phyloP scores from a whole-genome alignment of 1,140 invertebrate species.

The Lordiphosa stackelbergi region DNA sequence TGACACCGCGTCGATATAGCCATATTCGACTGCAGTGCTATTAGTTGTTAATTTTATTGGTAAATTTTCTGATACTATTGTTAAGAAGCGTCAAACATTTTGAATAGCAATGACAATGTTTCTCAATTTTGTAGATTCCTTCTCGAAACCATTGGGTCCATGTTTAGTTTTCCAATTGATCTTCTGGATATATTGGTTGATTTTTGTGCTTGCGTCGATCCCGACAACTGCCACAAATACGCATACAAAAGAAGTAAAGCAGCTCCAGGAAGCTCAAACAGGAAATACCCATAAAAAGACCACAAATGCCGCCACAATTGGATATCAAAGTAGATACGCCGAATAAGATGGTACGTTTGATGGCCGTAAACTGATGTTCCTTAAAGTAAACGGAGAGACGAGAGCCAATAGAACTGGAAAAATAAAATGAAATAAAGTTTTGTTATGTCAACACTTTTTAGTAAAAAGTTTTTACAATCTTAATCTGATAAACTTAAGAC shows the following conservation, averaged over 20 bases:
- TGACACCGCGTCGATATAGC: too few species aligned
- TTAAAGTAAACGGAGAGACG: conserved; percentile 81
- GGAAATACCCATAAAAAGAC: conserved; percentile 82
- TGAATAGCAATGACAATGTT: too few species aligned
- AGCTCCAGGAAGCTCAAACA: conserved; percentile 80
- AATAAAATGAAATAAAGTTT: neutral
- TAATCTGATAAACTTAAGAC: too few species aligned
- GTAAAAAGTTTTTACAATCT: too few species aligned
- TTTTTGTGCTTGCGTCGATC: conserved; percentile 59
- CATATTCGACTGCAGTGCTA: too few species aligned
- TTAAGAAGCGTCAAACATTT: too few species aligned
- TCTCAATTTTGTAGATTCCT: too few species aligned
- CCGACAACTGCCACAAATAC: conserved; percentile 65
- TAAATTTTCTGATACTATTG: too few species aligned
- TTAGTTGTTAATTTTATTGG: too few species aligned
- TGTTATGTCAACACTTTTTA: neutral
- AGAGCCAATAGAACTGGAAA: conserved; percentile 45
- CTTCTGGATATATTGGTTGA: conserved; percentile 32
- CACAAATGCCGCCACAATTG: conserved; percentile 83
- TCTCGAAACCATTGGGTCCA: too few species aligned
- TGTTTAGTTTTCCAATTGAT: conserved; percentile 14
- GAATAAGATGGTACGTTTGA: conserved; percentile 81
- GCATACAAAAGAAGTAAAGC: conserved; percentile 77
- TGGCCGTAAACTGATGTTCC: conserved; percentile 82
- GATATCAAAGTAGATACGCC: conserved; percentile 82